Evolutionary conservation across 2,113 vertebrate species (phyloP).

Genomic region (Vimba vimba): DNA sequence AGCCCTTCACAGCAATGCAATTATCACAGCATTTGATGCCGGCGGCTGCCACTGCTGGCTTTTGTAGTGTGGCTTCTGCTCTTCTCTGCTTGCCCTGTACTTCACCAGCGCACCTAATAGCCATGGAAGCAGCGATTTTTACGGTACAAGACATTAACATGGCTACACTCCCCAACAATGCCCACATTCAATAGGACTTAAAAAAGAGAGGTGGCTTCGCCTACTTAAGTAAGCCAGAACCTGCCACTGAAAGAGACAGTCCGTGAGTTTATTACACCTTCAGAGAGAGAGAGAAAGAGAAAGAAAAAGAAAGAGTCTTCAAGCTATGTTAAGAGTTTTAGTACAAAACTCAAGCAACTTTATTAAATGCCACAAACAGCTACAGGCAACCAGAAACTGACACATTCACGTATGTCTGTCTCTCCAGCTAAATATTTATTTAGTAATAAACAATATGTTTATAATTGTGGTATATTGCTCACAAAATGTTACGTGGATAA

Average conservation of each 20-base stretch:
- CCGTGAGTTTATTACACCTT: slow-evolving; percentile 79
- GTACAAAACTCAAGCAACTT: slow-evolving; percentile 6
- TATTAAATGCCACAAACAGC: slow-evolving; percentile 25
- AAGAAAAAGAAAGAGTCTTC: background rate
- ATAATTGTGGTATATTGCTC: background rate
- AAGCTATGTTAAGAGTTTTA: slow-evolving; percentile 1
- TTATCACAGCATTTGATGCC: slow-evolving; percentile 98
- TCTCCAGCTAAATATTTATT: background rate
- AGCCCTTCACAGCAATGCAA: slow-evolving; percentile 99
- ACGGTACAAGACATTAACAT: slow-evolving; percentile 99
- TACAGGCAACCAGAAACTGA: background rate
- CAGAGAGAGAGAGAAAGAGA: slow-evolving; percentile 50
- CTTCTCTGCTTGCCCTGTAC: slow-evolving; percentile 71
- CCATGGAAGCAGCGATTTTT: slow-evolving; percentile 99
- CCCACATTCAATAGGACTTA: slow-evolving; percentile 73
- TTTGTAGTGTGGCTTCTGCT: slow-evolving; percentile 80
- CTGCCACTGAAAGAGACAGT: slow-evolving; percentile 77
- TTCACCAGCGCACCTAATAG: slow-evolving; percentile 97
- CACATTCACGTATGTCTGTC: background rate
- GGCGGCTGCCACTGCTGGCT: slow-evolving; percentile 84
- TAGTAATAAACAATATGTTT: background rate
- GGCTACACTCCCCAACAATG: slow-evolving; percentile 79
- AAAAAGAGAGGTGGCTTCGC: slow-evolving; percentile 69
- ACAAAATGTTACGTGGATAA: background rate
- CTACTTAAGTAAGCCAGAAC: slow-evolving; percentile 78